Conservation (phyloP, 2,888 invertebrate genomes). For the Andrena minutula region DNA sequence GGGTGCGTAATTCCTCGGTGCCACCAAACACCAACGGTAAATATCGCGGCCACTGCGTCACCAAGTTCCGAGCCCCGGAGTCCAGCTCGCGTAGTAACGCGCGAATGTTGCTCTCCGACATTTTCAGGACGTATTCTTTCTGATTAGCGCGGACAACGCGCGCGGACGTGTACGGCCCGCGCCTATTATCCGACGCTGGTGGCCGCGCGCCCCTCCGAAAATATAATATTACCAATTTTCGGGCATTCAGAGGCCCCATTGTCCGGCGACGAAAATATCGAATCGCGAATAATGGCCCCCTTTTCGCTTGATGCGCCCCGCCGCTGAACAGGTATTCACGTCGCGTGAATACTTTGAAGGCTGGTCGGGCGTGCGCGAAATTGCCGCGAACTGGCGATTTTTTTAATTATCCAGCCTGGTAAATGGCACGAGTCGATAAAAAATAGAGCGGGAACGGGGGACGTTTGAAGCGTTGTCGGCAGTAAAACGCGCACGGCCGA, state of each 20-base stretch:
- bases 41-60: neutral
- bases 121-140: constrained; percentile 53
- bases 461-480: constrained; percentile 2
- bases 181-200: neutral
- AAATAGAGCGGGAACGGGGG: neutral
- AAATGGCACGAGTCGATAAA: constrained; percentile 5
- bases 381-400: constrained; percentile 13
- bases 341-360: constrained; percentile 9
- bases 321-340: constrained; percentile 6
- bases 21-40: constrained; percentile 12
- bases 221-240: constrained; percentile 60
- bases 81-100: constrained; percentile 11
- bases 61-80: neutral
- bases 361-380: constrained; percentile 3
- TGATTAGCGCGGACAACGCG: constrained; percentile 51
- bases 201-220: constrained; percentile 10
- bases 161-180: neutral
- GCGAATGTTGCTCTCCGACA: constrained; percentile 37
- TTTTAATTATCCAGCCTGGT: constrained; percentile 30
- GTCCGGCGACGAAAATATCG: constrained; percentile 45
- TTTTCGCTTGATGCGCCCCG: neutral
- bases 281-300: constrained; percentile 40
- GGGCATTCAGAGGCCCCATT: constrained; percentile 45
- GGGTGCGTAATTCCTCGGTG: neutral
- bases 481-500: constrained; percentile 11